Evolutionary conservation across 1,140 invertebrate genomes (phyloP).

Genomic region (Forficula auricularia): DNA sequence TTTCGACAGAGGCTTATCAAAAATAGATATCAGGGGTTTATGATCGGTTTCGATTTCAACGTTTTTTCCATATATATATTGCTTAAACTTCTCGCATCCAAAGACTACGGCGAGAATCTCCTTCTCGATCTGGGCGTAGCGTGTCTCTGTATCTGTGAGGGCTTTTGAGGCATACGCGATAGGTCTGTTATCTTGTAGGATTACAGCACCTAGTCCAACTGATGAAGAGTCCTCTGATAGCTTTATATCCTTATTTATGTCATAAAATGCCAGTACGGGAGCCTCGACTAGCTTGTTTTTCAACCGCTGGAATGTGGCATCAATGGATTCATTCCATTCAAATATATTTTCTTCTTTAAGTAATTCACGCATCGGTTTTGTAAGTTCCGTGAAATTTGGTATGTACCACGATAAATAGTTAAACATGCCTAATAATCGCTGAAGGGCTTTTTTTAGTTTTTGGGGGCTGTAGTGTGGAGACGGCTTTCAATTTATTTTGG

Average conservation of each 20-base stretch:
- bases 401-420: no score
- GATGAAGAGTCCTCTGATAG: slow-evolving; percentile 3
- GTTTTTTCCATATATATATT: slow-evolving; percentile 14
- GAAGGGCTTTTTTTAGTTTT: no score
- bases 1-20: slow-evolving; percentile 21
- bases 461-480: no score
- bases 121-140: slow-evolving; percentile 15
- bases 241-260: slow-evolving; percentile 12
- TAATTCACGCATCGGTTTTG: slow-evolving; percentile 15
- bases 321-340: slow-evolving; percentile 14
- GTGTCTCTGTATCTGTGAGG: slow-evolving; percentile 14
- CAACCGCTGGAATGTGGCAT: slow-evolving; percentile 14
- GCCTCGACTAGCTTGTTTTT: slow-evolving; percentile 14
- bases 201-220: slow-evolving; percentile 11
- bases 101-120: slow-evolving; percentile 15
- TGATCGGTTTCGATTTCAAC: slow-evolving; percentile 14
- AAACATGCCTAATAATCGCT: no score
- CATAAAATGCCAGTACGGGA: slow-evolving; percentile 17
- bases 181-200: slow-evolving; percentile 17
- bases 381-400: slow-evolving; percentile 17
- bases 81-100: slow-evolving; percentile 13
- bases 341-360: slow-evolving; percentile 15
- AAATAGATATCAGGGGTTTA: slow-evolving; percentile 18
- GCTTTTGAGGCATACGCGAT: slow-evolving; percentile 21
- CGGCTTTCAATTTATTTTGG: no score